Evolutionary conservation across 2,888 invertebrate species (phyloP), one percentile per base, ranked within the genome.

Genomic region (Troides helena): DNA sequence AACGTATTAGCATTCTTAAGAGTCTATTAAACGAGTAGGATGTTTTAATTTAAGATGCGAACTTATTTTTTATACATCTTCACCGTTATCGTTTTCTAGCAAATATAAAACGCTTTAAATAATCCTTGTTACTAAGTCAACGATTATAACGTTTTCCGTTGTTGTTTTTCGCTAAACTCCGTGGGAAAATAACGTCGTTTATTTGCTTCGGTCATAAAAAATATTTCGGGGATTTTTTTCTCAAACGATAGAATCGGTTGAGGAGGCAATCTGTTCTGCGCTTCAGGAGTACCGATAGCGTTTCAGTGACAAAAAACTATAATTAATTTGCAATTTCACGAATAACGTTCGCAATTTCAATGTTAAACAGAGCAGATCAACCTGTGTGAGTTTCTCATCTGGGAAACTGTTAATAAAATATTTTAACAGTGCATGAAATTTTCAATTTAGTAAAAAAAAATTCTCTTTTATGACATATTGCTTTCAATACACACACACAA

Each of bases 321-420:
- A 67, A 83, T 78, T 77, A 78, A 76, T 74, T 80, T 77, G 76
- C 74, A 76, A 81, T 87, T 87, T 85, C 81, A 82, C 81, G 72
- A 73, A 82, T 79, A 46, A 46, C 46, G 46, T 46, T 46, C 46
- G 14, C 46, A 14, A 46, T 46, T 46, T 46, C 78, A 76, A 78
- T 76, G 83, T 79, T 84, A 85, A 88, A 73, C 87, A 84, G 86
- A 85, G 85, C 87, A 85, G 86, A 79, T 82, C 84, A 62, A 46
- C 10, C 59, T 56, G 59, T 67, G 46, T 57, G 56, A 65, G n/a
- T 70, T 74, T 74, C 36, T 72, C 72, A 74, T 72, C 74, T 77
- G 66, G 71, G 74, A 75, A 73, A 74, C 74, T 71, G 68, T 60
- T 65, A 72, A 73, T 72, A 73, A 75, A 73, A 17, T 53, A 18